A percentile compares a stretch with the other conserved stretches of the same genome.
Evolutionary conservation across 2,113 vertebrate species (phyloP).

Genomic region (Thryonomys swinderianus): DNA sequence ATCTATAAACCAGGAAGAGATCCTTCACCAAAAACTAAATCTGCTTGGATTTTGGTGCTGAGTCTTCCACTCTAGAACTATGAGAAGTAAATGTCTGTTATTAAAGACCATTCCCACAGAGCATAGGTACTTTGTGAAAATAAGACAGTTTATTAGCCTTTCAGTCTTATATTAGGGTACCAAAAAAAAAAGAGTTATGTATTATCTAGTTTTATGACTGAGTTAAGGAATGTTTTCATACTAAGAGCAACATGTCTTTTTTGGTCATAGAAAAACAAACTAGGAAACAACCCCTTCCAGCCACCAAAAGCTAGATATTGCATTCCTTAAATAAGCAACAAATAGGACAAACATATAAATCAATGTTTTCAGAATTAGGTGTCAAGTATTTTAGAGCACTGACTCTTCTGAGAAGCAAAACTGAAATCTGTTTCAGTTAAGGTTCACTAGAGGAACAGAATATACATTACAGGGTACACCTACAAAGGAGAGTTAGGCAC

Average conservation of each 20-base stretch:
- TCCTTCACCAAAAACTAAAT: neutral
- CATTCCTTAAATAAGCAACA: constrained; percentile 5
- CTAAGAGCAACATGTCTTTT: neutral
- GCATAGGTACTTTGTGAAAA: neutral
- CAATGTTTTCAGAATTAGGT: neutral
- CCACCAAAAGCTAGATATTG: neutral
- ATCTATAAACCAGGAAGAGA: neutral
- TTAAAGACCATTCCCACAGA: neutral
- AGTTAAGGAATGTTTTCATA: neutral
- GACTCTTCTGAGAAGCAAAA: neutral
- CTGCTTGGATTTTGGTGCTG: neutral
- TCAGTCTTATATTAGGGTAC: neutral
- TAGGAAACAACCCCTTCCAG: neutral
- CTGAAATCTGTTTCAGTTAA: neutral
- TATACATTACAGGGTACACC: neutral
- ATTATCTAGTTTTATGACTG: neutral
- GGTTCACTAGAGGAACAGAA: neutral
- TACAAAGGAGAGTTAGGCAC: neutral
- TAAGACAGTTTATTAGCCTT: neutral
- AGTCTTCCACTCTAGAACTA: neutral
- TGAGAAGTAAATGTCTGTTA: neutral
- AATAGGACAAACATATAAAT: neutral
- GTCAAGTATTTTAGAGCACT: neutral
- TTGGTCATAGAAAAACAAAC: neutral
- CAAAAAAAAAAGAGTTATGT: constrained; percentile 6